Evolutionary conservation across 2,113 vertebrate genomes (phyloP), one percentile per base, ranked within the genome.

Genomic region (Monopterus albus): DNA sequence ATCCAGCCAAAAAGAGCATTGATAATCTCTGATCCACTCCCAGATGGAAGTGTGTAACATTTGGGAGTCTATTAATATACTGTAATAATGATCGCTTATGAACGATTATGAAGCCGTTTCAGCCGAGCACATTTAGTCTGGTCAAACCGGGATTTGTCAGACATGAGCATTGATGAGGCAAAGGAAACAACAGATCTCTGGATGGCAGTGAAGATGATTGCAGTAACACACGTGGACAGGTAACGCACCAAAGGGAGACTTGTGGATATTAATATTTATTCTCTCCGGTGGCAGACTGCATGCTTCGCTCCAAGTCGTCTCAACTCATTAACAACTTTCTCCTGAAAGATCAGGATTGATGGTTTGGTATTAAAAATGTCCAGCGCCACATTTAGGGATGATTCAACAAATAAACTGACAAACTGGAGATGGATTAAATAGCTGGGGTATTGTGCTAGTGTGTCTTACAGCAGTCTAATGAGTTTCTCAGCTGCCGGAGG

Each of bases 391-490:
- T 26, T 38, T 18, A 31, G 46, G 28, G 6, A 5, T 3, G 20
- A 5, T 55, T 29, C 17, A 17, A 55, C n/a, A 56, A 68, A 50
- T 47, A n/a, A 59, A 68, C 20, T 10, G 61, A 45, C 64, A 58
- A 21, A 31, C 52, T 6, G 49, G 56, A 68, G 74, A 72, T 26
- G 69, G 64, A 66, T 76, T 70, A 68, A 69, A 57, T 13, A 31
- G 23, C 9, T 0, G 25, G 31, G 53, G 43, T 71, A 47, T 55
- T 60, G 33, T 33, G 28, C 36, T 5, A 11, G 60, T 18, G 58
- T 23, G 40, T 51, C 47, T 46, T 64, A 15, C 58, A 25, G 51
- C 70, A 18, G 65, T 40, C 55, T 84, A 82, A 86, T 86, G 81
- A 83, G 79, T 66, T 69, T 66, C 25, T 49, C 72, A 64, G 18